Evolutionary conservation across 2,888 invertebrate species (phyloP), one percentile per base, ranked within the genome.

Genomic region (Protodeltote pygarga): DNA sequence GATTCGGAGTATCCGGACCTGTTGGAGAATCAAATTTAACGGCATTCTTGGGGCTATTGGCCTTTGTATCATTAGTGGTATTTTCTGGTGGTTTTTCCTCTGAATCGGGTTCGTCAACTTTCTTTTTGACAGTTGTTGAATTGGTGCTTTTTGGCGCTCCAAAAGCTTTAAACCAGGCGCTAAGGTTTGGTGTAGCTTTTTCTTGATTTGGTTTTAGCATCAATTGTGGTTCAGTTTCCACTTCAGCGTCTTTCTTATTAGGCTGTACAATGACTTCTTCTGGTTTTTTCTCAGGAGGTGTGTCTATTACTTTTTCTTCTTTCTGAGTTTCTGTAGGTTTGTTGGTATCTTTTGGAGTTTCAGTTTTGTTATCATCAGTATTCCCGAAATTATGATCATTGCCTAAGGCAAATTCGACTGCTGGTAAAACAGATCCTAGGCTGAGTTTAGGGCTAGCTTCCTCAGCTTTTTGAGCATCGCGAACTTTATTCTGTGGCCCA

Each of bases 161-260:
- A 78, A 98, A 97, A 0, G 97, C 97, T 85, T 97, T 97, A 57
- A 97, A 96, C 97, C 97, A 98, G 16, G 97, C 97, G 77, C 97
- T 97, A 42, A 97, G 91, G 86, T 97, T 97, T 0, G 97, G 97
- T 20, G 96, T 96, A 10, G 95, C 95, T 78, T 95, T 95, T 54
- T 94, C 93, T 70, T 94, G 93, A 53, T 93, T 93, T 13, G 85
- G 89, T 66, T 89, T 89, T 1, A 52, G 82, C 51, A 64, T 87
- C 1, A 73, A 40, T 27, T 74, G 76, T 2, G 81, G 81, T 50
- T 91, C 89, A 15, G 88, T 87, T 79, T 92, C 87, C 13, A 89
- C 86, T 60, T 88, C 87, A 1, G 79, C 87, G 45, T 89, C 87
- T 65, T 87, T 89, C 64, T 87, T 88, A 54, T 68, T 70, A 15